These are phyloP conservation scores for Delphinapterus leucas DNA, from an alignment of 2,113 vertebrate species.

Conservation along the genomic window DNA sequence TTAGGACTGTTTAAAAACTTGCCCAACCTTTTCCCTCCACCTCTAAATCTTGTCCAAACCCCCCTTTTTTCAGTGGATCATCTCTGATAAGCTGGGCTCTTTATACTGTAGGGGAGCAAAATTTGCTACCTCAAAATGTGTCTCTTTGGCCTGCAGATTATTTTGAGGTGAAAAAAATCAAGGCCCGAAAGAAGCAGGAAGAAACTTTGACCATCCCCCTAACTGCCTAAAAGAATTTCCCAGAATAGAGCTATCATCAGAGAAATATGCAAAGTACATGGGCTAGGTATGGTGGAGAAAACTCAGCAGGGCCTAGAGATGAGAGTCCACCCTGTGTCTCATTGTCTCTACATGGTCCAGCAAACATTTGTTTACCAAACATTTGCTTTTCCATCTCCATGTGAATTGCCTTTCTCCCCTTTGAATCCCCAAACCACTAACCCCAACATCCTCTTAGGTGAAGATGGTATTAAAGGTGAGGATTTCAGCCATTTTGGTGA, in stretches of 20 bases:
- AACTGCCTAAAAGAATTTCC: background rate
- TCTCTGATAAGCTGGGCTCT: background rate
- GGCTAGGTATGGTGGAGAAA: background rate
- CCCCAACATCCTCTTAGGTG: background rate
- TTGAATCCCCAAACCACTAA: background rate
- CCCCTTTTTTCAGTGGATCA: background rate
- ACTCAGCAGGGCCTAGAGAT: background rate
- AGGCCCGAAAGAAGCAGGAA: background rate
- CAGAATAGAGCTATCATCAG: background rate
- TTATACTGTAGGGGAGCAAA: background rate
- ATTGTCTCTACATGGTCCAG: background rate
- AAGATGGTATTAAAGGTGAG: background rate
- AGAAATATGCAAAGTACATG: background rate
- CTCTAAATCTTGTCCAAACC: background rate
- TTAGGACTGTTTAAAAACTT: background rate
- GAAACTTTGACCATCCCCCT: background rate
- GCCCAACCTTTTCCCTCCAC: background rate
- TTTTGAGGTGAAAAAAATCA: background rate
- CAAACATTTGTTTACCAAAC: background rate
- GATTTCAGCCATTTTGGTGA: background rate
- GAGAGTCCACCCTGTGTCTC: background rate
- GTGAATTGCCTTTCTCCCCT: background rate
- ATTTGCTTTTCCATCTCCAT: background rate
- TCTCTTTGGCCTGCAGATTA: background rate
- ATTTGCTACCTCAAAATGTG: background rate